Base-by-base conservation (phyloP, 2,113 vertebrate species). In the Bujurquina vittata region DNA sequence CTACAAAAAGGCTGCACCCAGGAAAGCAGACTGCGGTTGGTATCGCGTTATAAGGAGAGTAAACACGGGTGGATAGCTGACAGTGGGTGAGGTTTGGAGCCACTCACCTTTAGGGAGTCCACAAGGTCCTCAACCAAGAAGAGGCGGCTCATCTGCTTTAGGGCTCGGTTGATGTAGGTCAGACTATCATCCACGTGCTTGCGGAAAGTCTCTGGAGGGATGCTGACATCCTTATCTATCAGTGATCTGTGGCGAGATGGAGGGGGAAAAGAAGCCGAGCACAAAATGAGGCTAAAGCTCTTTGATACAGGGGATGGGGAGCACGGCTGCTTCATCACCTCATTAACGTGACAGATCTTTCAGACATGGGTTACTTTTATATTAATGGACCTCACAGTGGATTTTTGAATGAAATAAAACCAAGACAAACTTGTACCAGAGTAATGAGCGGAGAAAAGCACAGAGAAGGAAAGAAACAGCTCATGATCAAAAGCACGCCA, bases 121-220 rank as follows among this genome's bases (percentile, higher is more conserved):
- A 98, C 95, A 10, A 98, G 95, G 87, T 98, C 97, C 83, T 98
- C 96, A 6, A 98, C 97, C 91, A 98, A 93, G 89, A 98, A 98
- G 83, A 98, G 97, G 54, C 96, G 97, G 76, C 96, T 94, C 87
- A 97, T 84, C 86, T 97, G 93, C 79, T 96, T 97, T 79, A 98
- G 96, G 83, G 92, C 96, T 33, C 86, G 86, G 94, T 97, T 98
- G 93, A 97, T 76, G 76, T 97, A 95, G 85, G 95, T 94, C 95
- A 97, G 95, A 84, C 95, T 95, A 26, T 77, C 35, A 54, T 96
- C 97, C 90, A 97, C 92, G 23, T 97, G 96, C 85, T 96, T 97
- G 74, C 97, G 97, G 96, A 97, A 97, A 5, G 95, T 95, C 92
- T 98, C 97, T 0, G 97, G 96, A 62, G 97, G 95, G 80, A 98